Evolutionary conservation across 2,888 invertebrate species (phyloP), one percentile per base, ranked within the genome.

Genomic region (Steinernema scapterisci): DNA sequence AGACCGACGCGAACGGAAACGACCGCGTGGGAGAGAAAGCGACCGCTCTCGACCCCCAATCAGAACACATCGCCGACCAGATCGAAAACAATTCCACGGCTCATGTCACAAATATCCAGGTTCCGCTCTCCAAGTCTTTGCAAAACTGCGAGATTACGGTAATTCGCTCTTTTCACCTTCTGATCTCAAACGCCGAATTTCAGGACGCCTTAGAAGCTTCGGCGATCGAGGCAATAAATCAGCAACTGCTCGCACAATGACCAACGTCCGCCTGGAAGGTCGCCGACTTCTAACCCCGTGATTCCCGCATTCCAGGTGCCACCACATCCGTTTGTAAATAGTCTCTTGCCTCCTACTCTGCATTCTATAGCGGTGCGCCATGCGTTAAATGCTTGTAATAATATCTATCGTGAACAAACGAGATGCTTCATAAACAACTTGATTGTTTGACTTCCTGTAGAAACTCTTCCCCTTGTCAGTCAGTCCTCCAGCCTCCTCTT

Each of bases 21-120:
- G 72, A 78, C 74, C n/a, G 91, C 92, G 21, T 91, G 90, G 71
- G 89, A 19, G 70, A 63, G 72, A 72, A 90, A 52, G 81, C 80
- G 16, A 91, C 91, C 51, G 92, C 89, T 79, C 11, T 38, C 16
- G 63, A 63, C 27, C 3, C 11, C 1, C 16, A 63, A 21, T 31
- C 38, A 7, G 63, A 63, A n/a, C 9, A 63, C 31, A 16, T 63
- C 16, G 63, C 63, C 9, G 63, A 63, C 16, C 63, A 31, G 11
- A 21, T 63, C 31, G 63, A 63, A 21, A 63, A 63, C 63, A 63
- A 63, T 13, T 27, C 63, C 38, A 19, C 54, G 21, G 63, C 51
- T 31, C 73, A 70, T 23, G 73, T 73, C 43, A 76, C 73, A 13
- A 76, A 46, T 38, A 76, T 73, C n/a, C 76, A 73, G 46, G 70